phyloP scores from a whole-genome alignment of 2,113 vertebrate species.

The Mellivora capensis region DNA sequence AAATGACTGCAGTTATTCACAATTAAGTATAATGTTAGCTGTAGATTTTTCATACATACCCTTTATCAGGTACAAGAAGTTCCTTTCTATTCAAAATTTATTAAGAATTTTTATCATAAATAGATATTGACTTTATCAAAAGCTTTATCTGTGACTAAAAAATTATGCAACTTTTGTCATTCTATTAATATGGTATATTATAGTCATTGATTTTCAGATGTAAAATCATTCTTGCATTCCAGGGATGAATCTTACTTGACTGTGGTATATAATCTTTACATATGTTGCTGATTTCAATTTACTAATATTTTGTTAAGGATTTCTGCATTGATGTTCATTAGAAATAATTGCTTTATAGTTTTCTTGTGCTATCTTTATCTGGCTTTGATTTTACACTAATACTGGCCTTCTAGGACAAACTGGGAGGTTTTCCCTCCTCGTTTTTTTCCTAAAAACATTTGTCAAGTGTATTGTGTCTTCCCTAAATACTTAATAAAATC shows the following conservation, averaged over 20 bases:
- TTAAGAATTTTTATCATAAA: not conserved
- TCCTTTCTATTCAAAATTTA: not conserved
- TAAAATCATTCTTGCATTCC: not conserved
- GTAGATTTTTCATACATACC: not conserved
- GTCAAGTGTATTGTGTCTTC: not conserved
- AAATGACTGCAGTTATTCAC: not conserved
- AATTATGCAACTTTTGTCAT: not conserved
- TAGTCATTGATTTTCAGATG: not conserved
- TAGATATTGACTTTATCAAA: not conserved
- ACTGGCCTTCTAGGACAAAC: not conserved
- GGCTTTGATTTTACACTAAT: not conserved
- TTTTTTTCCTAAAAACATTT: not conserved
- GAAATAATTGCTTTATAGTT: not conserved
- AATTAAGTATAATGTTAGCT: not conserved
- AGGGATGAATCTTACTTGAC: not conserved
- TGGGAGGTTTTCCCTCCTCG: not conserved
- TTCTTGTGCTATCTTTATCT: not conserved
- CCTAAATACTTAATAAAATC: not conserved
- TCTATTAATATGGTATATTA: not conserved
- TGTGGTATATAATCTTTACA: not conserved
- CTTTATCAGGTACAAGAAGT: not conserved
- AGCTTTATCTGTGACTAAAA: not conserved
- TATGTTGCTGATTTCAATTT: not conserved
- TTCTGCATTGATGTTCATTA: not conserved
- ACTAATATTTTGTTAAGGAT: not conserved